phyloP scores from a whole-genome alignment of 2,113 vertebrate species.

The Channa argus region DNA sequence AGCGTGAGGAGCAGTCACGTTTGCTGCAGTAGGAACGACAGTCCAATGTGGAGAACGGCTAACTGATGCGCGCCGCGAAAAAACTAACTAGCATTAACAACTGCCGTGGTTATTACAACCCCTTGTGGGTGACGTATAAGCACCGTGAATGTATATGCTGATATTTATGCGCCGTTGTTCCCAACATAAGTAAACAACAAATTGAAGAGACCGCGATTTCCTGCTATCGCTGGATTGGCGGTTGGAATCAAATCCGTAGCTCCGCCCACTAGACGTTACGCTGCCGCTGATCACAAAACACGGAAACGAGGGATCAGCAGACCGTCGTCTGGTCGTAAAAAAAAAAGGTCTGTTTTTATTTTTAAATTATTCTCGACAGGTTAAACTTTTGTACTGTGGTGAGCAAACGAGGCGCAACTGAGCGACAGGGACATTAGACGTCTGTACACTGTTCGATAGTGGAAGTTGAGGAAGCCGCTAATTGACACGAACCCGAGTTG shows the following conservation, averaged over 20 bases:
- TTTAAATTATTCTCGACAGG: not conserved
- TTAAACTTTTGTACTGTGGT: not conserved
- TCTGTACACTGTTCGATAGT: not conserved
- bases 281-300: not conserved
- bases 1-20: not conserved
- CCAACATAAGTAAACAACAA: constrained; percentile 56
- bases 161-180: not conserved
- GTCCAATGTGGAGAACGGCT: not conserved
- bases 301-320: constrained; percentile 41
- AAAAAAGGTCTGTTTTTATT: constrained; percentile 20
- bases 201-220: constrained; percentile 81
- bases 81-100: not conserved
- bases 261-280: constrained; percentile 32
- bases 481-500: not conserved
- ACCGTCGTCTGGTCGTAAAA: not conserved
- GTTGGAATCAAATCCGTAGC: constrained; percentile 26
- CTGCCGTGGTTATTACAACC: not conserved
- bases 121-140: no score
- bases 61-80: not conserved
- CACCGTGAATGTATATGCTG: accelerated
- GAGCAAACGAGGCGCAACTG: accelerated
- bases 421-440: no score
- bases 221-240: constrained; percentile 60
- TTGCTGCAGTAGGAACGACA: not conserved
- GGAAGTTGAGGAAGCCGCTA: not conserved